Conservation (phyloP, 2,888 invertebrate genomes). For the Eristalis tenax region DNA sequence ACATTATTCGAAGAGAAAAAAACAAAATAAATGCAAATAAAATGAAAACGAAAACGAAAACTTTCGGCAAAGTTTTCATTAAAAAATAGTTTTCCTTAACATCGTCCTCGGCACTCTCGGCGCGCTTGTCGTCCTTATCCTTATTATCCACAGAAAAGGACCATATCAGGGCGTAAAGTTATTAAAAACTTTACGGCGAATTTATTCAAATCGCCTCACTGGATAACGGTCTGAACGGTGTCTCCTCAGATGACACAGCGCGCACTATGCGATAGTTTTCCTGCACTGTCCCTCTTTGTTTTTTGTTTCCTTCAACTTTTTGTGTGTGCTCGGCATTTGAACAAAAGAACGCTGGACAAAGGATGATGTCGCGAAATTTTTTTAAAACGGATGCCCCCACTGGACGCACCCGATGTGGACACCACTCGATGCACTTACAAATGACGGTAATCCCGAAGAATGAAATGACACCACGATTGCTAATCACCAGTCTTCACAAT, state of each 20-base stretch:
- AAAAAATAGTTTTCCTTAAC: constrained; percentile 31
- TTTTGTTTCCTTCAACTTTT: constrained; percentile 1
- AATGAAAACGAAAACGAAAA: constrained; percentile 17
- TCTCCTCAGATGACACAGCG: constrained; percentile 27
- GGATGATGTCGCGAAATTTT: neutral
- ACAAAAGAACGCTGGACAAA: neutral
- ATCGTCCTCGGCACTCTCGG: constrained; percentile 6
- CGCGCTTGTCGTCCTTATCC: constrained; percentile 25
- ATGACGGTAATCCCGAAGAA: constrained; percentile 25
- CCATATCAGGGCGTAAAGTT: constrained; percentile 65
- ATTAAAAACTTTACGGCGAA: constrained; percentile 65
- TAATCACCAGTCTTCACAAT: neutral
- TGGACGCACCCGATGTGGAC: constrained; percentile 1
- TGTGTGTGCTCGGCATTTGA: neutral
- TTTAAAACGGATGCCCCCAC: constrained; percentile 4
- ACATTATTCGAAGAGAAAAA: constrained; percentile 5
- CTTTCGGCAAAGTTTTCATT: constrained; percentile 61
- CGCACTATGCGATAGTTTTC: constrained; percentile 24
- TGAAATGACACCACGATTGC: neutral
- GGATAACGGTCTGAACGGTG: constrained; percentile 46
- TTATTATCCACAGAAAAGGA: constrained; percentile 58
- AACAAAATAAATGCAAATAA: neutral
- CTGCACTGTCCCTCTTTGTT: neutral
- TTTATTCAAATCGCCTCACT: constrained; percentile 62
- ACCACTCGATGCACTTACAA: constrained; percentile 16